Evolutionary conservation across 92 coral and sea anemone species (phyloP).

Genomic region (Epizoanthus stellaris): DNA sequence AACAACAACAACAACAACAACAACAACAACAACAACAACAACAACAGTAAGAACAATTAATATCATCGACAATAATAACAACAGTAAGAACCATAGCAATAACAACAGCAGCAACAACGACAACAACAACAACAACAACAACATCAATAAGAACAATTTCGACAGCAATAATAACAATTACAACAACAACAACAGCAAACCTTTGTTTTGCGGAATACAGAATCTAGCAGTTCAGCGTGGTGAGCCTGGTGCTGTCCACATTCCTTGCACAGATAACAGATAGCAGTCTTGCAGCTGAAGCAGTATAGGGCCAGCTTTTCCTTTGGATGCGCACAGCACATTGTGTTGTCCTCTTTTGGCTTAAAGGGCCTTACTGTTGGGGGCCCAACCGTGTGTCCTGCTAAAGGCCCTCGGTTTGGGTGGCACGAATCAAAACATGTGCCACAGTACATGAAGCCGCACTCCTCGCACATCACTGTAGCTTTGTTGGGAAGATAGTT

Average conservation of each 20-base stretch:
- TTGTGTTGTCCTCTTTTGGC: constrained; percentile 67
- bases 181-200: constrained; percentile 28
- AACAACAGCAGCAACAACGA: too few species aligned
- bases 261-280: constrained; percentile 86
- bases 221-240: constrained; percentile 74
- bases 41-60: too few species aligned
- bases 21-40: too few species aligned
- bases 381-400: constrained; percentile 79
- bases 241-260: constrained; percentile 75
- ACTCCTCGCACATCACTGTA: constrained; percentile 80
- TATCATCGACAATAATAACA: too few species aligned
- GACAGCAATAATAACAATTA: background rate
- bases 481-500: constrained; percentile 81
- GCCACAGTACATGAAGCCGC: constrained; percentile 82
- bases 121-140: background rate
- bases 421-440: constrained; percentile 84
- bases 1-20: too few species aligned
- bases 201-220: constrained; percentile 84
- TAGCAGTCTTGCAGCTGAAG: constrained; percentile 67
- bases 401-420: constrained; percentile 87
- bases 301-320: constrained; percentile 80
- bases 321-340: constrained; percentile 69
- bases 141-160: too few species aligned
- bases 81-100: too few species aligned
- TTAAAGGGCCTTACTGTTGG: constrained; percentile 66